A percentile compares a stretch with the other conserved stretches of the same genome.
phyloP scores from a whole-genome alignment of 2,797 vertebrate genomes.

The Enteromius unitaeniatus region DNA sequence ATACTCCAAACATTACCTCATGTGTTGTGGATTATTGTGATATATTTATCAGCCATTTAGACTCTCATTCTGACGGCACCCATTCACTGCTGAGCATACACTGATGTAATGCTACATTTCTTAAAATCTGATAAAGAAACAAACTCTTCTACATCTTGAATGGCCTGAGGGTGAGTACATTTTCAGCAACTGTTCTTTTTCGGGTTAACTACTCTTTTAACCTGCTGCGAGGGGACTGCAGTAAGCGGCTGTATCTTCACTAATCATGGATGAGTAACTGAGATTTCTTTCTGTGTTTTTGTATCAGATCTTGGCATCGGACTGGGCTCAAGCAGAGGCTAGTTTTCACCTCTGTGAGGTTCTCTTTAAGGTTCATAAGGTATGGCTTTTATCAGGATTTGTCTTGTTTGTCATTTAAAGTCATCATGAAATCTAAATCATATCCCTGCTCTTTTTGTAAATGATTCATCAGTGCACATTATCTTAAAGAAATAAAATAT shows the following conservation, averaged over 20 bases:
- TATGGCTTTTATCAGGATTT: constrained; percentile 62
- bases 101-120: not conserved
- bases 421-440: not conserved
- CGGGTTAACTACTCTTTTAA: not conserved
- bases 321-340: constrained; percentile 90
- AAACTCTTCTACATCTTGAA: not conserved
- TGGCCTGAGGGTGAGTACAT: not conserved
- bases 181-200: not conserved
- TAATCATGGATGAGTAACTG: not conserved
- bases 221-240: not conserved
- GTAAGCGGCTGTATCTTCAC: not conserved
- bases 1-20: too few relatives aligned
- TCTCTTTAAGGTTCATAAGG: constrained; percentile 96
- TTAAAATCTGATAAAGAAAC: not conserved
- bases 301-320: constrained; percentile 84
- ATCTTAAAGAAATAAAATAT: too few relatives aligned
- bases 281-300: constrained; percentile 59
- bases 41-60: not conserved
- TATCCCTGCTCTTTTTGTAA: not conserved
- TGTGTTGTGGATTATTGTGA: not conserved
- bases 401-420: not conserved
- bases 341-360: constrained; percentile 97
- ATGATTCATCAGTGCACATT: not conserved
- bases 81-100: not conserved
- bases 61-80: not conserved